Evolutionary conservation across 2,797 vertebrate species (phyloP).

Genomic region (Sebastes oblongus): DNA sequence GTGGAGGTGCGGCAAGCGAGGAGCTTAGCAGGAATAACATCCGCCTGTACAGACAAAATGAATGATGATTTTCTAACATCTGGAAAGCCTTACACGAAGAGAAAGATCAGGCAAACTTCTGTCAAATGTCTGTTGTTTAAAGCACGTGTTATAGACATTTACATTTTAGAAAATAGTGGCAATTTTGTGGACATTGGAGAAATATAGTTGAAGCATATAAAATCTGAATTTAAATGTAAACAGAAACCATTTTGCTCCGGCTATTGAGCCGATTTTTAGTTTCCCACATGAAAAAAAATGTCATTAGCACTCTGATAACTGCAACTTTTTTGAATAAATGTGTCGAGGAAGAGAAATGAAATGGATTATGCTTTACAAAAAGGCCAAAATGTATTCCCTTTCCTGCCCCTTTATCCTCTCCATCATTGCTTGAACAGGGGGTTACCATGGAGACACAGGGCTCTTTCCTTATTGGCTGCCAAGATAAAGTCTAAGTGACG

Average conservation of each 20-base stretch:
- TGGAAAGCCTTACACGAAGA: background rate
- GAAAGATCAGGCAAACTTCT: background rate
- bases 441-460: slow-evolving; percentile 77
- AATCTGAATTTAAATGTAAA: background rate
- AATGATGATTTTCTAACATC: background rate
- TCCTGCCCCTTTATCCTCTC: slow-evolving; percentile 64
- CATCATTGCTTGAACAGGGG: slow-evolving; percentile 62
- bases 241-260: background rate
- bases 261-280: background rate
- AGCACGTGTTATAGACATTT: background rate
- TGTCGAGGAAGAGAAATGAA: slow-evolving; percentile 12
- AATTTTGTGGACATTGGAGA: background rate
- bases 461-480: slow-evolving; percentile 67
- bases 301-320: background rate
- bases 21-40: no score
- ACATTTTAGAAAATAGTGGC: background rate
- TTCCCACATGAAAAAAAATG: background rate
- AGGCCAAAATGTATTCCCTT: slow-evolving; percentile 60
- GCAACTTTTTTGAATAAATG: slow-evolving; percentile 11
- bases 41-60: background rate
- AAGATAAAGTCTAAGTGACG: slow-evolving; percentile 70
- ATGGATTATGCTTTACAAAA: slow-evolving; percentile 36
- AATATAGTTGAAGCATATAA: background rate
- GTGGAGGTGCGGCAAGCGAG: no score
- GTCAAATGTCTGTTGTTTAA: background rate